A percentile compares a stretch with the other conserved stretches of the same genome.
phyloP scores from a whole-genome alignment of 2,888 invertebrate species.

The Agriopis marginaria region DNA sequence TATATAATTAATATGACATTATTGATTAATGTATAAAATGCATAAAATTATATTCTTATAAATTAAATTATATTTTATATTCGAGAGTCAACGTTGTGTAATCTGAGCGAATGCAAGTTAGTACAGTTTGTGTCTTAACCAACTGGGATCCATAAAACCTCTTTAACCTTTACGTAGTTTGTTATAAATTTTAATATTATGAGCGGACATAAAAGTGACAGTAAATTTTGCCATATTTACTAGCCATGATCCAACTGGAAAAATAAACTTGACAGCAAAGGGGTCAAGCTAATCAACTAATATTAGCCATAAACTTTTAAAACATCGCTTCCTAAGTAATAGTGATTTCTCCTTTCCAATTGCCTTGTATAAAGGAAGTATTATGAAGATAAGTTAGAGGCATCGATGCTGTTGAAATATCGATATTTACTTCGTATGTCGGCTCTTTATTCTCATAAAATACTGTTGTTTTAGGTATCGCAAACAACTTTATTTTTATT shows the following conservation, averaged over 20 bases:
- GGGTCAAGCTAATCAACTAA: neutral
- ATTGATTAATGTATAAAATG: slow-evolving; percentile 7
- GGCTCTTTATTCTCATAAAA: neutral
- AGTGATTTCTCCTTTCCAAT: slow-evolving; percentile 6
- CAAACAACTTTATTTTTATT: slow-evolving; percentile 1
- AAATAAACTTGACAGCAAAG: neutral
- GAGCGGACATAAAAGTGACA: neutral
- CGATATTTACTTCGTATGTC: neutral
- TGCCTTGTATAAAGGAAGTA: neutral
- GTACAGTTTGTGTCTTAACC: slow-evolving; percentile 3
- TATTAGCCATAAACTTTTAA: neutral
- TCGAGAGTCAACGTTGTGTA: slow-evolving; percentile 10
- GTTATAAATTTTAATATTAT: slow-evolving; percentile 1
- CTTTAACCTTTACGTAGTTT: neutral
- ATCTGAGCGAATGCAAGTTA: neutral
- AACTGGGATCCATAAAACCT: slow-evolving; percentile 3
- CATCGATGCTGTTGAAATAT: neutral
- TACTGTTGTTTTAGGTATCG: neutral
- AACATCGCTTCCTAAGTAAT: slow-evolving; percentile 2
- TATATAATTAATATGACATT: slow-evolving; percentile 6
- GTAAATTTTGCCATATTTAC: neutral
- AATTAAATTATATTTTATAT: too few relatives aligned
- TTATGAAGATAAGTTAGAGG: neutral
- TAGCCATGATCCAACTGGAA: neutral
- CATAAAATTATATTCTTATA: slow-evolving; percentile 12